Evolutionary conservation across 2,797 vertebrate species (phyloP), one percentile per base, ranked within the genome.

Genomic region (Microctenopoma stevenorrisi): DNA sequence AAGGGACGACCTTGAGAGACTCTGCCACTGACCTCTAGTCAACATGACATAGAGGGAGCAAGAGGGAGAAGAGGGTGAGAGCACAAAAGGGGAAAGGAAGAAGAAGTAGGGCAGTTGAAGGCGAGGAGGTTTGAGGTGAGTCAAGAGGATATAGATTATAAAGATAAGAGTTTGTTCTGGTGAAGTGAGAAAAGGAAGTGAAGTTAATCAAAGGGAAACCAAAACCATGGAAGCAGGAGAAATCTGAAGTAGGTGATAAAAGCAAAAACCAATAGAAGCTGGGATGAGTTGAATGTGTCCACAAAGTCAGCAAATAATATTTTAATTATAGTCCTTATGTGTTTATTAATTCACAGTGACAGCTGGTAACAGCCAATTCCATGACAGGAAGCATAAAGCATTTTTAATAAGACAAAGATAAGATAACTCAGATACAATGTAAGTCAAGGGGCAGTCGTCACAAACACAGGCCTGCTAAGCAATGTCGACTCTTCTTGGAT

Each of bases 1-100:
- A 73, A 67, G 76, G 56, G 68, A 84, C 52, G 70, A 93, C 91
- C 89, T 93, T 93, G 89, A 90, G 62, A 84, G 72, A 76, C 72
- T 67, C 51, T 46, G 60, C 47, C 0, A 40, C 67, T 89, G 87
- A 91, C 90, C 86, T 84, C 76, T 48, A 60, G 68, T 76, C 48
- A n/a, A 22, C 61, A 57, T 51, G 59, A 57, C 56, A 76, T 49
- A 64, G 65, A 42, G n/a, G 49, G 52, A 28, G 53, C 43, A 7
- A 5, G 53, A 53, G 43, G 54, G 48, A 59, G 64, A 62, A 43
- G 47, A 59, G 60, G 46, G 42, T 13, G 12, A 30, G 16, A 68
- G 15, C 0, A 26, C 65, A 25, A 13, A 47, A 52, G 63, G 66
- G 63, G 66, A 57, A 67, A 50, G 40, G 60, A 73, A 44, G 10